phyloP scores from a whole-genome alignment of 2,888 invertebrate genomes.

The Lamproptera curius region DNA sequence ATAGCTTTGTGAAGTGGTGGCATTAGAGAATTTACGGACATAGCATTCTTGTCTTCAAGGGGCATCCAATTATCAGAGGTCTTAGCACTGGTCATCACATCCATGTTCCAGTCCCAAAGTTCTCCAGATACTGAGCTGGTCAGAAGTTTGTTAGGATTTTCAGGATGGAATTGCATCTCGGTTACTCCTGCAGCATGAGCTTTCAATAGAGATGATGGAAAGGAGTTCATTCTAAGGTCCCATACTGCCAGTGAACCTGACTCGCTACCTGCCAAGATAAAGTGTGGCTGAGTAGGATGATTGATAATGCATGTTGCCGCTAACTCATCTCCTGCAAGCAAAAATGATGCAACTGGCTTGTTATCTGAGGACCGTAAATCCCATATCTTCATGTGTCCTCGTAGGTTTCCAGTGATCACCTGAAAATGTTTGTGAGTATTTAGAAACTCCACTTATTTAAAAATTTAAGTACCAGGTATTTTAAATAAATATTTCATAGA shows the following conservation, averaged over 20 bases:
- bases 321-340: constrained; percentile 85
- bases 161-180: constrained; percentile 93
- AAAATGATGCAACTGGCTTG: constrained; percentile 83
- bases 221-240: constrained; percentile 91
- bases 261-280: constrained; percentile 89
- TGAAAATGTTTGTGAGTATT: constrained; percentile 42
- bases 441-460: no score
- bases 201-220: constrained; percentile 88
- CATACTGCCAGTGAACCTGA: constrained; percentile 93
- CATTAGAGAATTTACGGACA: constrained; percentile 86
- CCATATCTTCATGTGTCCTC: constrained; percentile 94
- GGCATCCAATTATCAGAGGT: constrained; percentile 79
- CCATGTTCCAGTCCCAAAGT: constrained; percentile 93
- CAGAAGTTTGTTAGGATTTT: constrained; percentile 90
- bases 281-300: constrained; percentile 93
- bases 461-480: neutral
- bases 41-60: constrained; percentile 82
- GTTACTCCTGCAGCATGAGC: constrained; percentile 87
- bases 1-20: constrained; percentile 86
- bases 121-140: constrained; percentile 84
- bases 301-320: constrained; percentile 86
- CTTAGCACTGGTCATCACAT: constrained; percentile 59
- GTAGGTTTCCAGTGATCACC: constrained; percentile 90
- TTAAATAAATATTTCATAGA: no score
- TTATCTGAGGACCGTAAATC: constrained; percentile 83